Evolutionary conservation across 2,888 invertebrate genomes (phyloP).

Genomic region (Pteria penguin): DNA sequence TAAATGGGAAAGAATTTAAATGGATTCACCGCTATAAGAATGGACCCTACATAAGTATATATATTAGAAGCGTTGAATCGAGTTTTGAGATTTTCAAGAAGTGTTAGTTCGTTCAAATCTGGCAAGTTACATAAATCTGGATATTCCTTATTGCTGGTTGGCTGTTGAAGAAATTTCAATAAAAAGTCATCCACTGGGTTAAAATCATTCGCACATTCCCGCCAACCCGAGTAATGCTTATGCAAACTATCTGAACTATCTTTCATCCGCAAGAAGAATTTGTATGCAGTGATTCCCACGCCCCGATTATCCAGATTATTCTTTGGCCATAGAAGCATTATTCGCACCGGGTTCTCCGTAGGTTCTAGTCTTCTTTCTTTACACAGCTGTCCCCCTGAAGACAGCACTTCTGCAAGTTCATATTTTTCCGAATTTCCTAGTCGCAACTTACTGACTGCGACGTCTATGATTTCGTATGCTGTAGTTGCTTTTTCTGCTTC

Average conservation of each 20-base stretch:
- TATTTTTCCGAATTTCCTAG: constrained; percentile 67
- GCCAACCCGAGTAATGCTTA: constrained; percentile 82
- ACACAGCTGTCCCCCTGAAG: constrained; percentile 92
- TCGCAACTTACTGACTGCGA: constrained; percentile 67
- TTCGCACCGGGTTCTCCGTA: constrained; percentile 82
- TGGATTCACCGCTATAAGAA: constrained; percentile 94
- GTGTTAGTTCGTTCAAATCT: constrained; percentile 95
- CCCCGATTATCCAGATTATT: constrained; percentile 46
- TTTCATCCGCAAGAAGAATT: constrained; percentile 93
- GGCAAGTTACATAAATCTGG: constrained; percentile 97
- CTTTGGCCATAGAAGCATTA: constrained; percentile 82
- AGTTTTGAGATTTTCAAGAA: constrained; percentile 91
- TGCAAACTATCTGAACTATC: constrained; percentile 82
- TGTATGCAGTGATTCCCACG: constrained; percentile 78
- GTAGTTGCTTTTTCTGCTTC: constrained; percentile 74
- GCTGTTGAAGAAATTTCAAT: constrained; percentile 95
- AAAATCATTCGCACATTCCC: constrained; percentile 84
- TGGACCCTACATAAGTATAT: constrained; percentile 97
- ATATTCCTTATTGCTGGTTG: constrained; percentile 92
- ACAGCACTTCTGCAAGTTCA: constrained; percentile 86
- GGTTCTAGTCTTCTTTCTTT: constrained; percentile 93
- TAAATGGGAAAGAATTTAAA: constrained; percentile 97
- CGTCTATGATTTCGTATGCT: constrained; percentile 83
- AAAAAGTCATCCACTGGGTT: constrained; percentile 87
- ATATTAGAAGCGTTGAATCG: constrained; percentile 95